Conservation (phyloP, 1,140 invertebrate genomes). For the Manduca sexta region DNA sequence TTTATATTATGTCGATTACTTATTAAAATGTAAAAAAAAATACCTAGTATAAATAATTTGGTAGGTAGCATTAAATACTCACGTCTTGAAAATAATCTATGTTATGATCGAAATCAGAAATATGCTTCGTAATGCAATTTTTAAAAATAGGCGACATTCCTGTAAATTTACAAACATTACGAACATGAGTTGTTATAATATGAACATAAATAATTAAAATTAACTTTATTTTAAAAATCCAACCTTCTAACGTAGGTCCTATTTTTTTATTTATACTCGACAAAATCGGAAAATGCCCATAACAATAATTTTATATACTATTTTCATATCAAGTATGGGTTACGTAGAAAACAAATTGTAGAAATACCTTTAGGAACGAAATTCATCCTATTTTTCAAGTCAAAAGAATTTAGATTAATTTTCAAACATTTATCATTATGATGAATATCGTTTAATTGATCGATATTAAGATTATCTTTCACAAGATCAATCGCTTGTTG, state of each 20-base stretch:
- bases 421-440: not conserved
- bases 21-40: not conserved
- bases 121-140: conserved; percentile 24
- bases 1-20: too few species aligned
- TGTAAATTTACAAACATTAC: too few species aligned
- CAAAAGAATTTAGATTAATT: conserved; percentile 23
- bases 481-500: not conserved
- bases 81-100: conserved; percentile 46
- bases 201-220: too few species aligned
- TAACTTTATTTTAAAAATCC: too few species aligned
- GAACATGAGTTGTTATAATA: too few species aligned
- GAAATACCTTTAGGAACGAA: conserved; percentile 54
- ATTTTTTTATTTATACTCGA: too few species aligned
- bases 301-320: too few species aligned
- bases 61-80: conserved; percentile 2
- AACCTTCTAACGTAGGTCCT: too few species aligned
- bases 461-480: not conserved
- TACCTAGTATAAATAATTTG: not conserved
- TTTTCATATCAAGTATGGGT: too few species aligned
- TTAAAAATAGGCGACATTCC: conserved; percentile 53
- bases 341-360: not conserved
- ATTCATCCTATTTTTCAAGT: conserved; percentile 32
- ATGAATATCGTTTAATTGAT: conserved; percentile 1
- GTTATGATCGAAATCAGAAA: conserved; percentile 24
- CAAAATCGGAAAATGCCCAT: too few species aligned